These are phyloP conservation scores for Eretmochelys imbricata DNA, from an alignment of 2,113 vertebrate genomes.

Conservation along the genomic window DNA sequence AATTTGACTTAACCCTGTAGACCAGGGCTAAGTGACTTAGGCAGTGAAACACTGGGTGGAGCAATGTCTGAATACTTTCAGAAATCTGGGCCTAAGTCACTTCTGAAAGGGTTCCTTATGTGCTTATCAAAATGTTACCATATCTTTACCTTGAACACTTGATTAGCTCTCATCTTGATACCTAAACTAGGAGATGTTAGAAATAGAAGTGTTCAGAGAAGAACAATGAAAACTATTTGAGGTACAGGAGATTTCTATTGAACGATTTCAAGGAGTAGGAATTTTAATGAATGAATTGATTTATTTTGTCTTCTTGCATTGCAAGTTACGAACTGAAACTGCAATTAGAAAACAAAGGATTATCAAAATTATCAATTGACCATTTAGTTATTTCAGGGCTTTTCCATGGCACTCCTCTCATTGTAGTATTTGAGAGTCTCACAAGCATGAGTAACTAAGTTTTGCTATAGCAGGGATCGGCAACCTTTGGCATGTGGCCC, in stretches of 20 bases:
- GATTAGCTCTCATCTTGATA: neutral
- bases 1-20: no score
- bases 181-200: neutral
- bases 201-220: neutral
- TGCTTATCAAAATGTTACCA: neutral
- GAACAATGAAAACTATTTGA: neutral
- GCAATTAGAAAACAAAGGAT: neutral
- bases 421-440: neutral
- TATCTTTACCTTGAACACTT: neutral
- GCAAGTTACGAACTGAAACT: neutral
- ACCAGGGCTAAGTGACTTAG: neutral
- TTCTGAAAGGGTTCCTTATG: neutral
- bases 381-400: neutral
- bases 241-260: neutral
- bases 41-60: neutral
- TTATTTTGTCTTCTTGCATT: neutral
- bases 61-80: neutral
- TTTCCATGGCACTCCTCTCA: neutral
- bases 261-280: neutral
- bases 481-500: no score
- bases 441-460: no score
- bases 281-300: neutral
- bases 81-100: neutral
- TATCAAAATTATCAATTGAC: neutral
- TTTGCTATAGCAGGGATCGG: no score